Conservation (phyloP, 2,888 invertebrate species). For the Agrochola lota region DNA sequence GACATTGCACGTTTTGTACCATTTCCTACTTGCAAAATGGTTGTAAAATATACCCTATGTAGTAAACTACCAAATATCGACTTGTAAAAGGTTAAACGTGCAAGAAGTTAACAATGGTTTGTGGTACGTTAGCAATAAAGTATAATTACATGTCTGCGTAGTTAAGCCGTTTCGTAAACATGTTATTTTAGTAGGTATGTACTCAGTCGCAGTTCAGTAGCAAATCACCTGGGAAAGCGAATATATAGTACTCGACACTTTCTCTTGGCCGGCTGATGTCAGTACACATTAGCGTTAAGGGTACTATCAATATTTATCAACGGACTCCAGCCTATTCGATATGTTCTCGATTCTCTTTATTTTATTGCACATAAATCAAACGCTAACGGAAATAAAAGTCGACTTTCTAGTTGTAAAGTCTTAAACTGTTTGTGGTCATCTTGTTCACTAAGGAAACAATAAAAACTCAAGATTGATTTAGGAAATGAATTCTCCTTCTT, state of each 20-base stretch:
- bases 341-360: constrained; percentile 60
- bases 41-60: constrained; percentile 46
- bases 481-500: background rate
- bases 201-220: constrained; percentile 56
- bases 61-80: constrained; percentile 59
- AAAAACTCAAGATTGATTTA: constrained; percentile 4
- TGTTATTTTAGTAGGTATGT: constrained; percentile 34
- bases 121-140: constrained; percentile 34
- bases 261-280: constrained; percentile 65
- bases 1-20: constrained; percentile 71
- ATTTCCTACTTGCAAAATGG: constrained; percentile 71
- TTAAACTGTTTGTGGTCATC: constrained; percentile 32
- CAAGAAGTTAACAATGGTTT: constrained; percentile 34
- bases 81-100: constrained; percentile 57
- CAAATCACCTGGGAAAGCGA: constrained; percentile 72
- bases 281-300: constrained; percentile 65
- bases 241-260: constrained; percentile 70
- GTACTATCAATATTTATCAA: constrained; percentile 67
- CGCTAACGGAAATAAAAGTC: constrained; percentile 50
- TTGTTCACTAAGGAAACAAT: constrained; percentile 30
- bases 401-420: constrained; percentile 64
- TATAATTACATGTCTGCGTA: constrained; percentile 47
- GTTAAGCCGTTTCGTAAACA: constrained; percentile 46
- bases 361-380: constrained; percentile 61
- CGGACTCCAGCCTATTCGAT: constrained; percentile 56